These are phyloP conservation scores for Drosophila rufa DNA, from an alignment of 1,140 invertebrate species.

Conservation along the genomic window DNA sequence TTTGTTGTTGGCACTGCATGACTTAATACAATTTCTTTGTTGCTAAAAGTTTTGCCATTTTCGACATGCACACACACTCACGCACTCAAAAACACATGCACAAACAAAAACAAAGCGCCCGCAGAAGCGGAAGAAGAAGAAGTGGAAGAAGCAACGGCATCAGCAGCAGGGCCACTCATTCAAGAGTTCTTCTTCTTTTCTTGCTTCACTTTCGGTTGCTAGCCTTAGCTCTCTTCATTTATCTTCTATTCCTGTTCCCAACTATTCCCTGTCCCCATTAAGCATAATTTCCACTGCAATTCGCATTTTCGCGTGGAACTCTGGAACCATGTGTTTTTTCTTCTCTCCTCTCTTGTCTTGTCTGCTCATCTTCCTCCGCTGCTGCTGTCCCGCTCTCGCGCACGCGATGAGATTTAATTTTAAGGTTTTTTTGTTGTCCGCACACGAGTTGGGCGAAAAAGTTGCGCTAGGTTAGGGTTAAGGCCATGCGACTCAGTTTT, in stretches of 20 bases:
- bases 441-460: conserved; percentile 35
- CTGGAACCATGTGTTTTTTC: conserved; percentile 41
- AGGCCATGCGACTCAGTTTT: conserved; percentile 57
- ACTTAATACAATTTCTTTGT: conserved; percentile 54
- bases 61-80: conserved; percentile 6
- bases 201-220: not conserved
- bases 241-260: not conserved
- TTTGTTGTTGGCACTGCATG: conserved; percentile 27
- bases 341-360: not conserved
- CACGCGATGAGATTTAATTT: conserved; percentile 8
- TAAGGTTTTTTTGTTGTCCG: conserved; percentile 16
- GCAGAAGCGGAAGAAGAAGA: conserved; percentile 20
- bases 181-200: conserved; percentile 30
- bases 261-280: too few species aligned
- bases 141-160: conserved; percentile 10
- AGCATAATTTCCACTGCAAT: conserved; percentile 6
- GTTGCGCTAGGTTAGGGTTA: conserved; percentile 80
- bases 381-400: conserved; percentile 16
- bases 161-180: conserved; percentile 27
- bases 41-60: conserved; percentile 24
- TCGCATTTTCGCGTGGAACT: conserved; percentile 39
- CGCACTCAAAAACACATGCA: not conserved
- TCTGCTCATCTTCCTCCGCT: not conserved
- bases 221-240: not conserved
- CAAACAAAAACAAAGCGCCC: conserved; percentile 44